A percentile compares a stretch with the other conserved stretches of the same genome.
These are phyloP conservation scores for Sebastes hopkinsi DNA, from an alignment of 2,797 vertebrate genomes.

Conservation along the genomic window DNA sequence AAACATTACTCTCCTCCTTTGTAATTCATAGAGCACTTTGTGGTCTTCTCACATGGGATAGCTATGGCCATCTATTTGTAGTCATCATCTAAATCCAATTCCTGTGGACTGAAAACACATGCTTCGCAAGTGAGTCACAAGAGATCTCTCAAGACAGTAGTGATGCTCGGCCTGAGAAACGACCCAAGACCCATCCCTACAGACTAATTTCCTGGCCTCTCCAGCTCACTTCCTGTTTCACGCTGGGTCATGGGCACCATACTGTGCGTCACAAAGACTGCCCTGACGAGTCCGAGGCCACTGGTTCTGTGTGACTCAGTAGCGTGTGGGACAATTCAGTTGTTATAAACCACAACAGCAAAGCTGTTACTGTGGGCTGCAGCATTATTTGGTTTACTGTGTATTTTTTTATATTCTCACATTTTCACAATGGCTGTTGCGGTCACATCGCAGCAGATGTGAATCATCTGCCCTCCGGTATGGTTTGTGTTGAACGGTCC, in stretches of 20 bases:
- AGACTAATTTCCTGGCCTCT: slow-evolving; percentile 66
- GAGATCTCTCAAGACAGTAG: slow-evolving; percentile 59
- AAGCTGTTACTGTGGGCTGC: neutral
- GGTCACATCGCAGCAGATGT: slow-evolving; percentile 52
- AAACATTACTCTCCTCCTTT: slow-evolving; percentile 35
- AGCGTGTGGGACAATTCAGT: slow-evolving; percentile 24
- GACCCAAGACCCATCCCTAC: slow-evolving; percentile 44
- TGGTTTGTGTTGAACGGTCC: slow-evolving; percentile 47
- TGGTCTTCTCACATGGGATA: slow-evolving; percentile 58
- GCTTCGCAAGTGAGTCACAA: slow-evolving; percentile 66
- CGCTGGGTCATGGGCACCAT: slow-evolving; percentile 52
- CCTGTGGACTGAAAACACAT: slow-evolving; percentile 68
- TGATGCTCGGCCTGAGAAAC: slow-evolving; percentile 72
- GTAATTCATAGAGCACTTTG: slow-evolving; percentile 56
- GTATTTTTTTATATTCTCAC: slow-evolving; percentile 18
- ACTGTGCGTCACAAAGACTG: slow-evolving; percentile 46
- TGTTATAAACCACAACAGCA: slow-evolving; percentile 16
- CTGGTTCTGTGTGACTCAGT: slow-evolving; percentile 37
- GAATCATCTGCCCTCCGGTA: slow-evolving; percentile 29
- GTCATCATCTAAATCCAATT: slow-evolving; percentile 58
- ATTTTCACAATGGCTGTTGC: slow-evolving; percentile 51
- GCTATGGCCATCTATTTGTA: slow-evolving; percentile 62
- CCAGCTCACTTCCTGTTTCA: slow-evolving; percentile 74
- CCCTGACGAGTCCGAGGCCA: slow-evolving; percentile 9
- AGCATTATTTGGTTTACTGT: slow-evolving; percentile 3